Percentiles rank a stretch among this genome's conserved stretches.
Conservation (phyloP, 2,888 invertebrate genomes). For the Taphrorychus bicolor region DNA sequence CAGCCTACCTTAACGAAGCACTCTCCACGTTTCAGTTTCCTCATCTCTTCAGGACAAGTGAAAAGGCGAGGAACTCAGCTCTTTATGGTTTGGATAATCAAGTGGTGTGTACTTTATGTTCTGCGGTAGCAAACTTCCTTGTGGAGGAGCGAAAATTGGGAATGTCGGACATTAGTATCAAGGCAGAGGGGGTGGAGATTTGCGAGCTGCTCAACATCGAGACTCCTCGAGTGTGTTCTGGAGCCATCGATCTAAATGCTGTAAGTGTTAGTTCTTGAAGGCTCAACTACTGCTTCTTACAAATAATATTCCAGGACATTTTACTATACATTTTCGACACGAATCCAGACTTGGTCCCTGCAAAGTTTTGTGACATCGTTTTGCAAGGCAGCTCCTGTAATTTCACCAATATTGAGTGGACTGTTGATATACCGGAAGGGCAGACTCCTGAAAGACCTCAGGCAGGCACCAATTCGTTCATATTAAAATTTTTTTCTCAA, state of each 20-base stretch:
- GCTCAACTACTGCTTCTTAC: no score
- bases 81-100: conserved; percentile 4
- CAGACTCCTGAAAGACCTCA: conserved; percentile 21
- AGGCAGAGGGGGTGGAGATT: conserved; percentile 28
- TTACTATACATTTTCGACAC: conserved; percentile 67
- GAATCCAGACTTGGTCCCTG: conserved; percentile 62
- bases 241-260: conserved; percentile 36
- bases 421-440: conserved; percentile 39
- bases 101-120: conserved; percentile 35
- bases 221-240: conserved; percentile 43
- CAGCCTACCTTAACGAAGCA: conserved; percentile 40
- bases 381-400: conserved; percentile 57
- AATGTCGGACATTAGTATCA: conserved; percentile 25
- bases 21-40: conserved; percentile 41
- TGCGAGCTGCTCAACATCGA: conserved; percentile 39
- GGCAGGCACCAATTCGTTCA: no score
- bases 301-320: conserved; percentile 64
- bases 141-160: conserved; percentile 34
- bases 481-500: no score
- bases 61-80: conserved; percentile 9
- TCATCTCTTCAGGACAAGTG: conserved; percentile 41
- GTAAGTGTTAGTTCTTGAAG: conserved; percentile 34
- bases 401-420: conserved; percentile 40
- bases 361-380: conserved; percentile 65
- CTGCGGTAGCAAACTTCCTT: conserved; percentile 30